Conservation (phyloP, 2,797 vertebrate genomes). For the Diceros bicornis region DNA sequence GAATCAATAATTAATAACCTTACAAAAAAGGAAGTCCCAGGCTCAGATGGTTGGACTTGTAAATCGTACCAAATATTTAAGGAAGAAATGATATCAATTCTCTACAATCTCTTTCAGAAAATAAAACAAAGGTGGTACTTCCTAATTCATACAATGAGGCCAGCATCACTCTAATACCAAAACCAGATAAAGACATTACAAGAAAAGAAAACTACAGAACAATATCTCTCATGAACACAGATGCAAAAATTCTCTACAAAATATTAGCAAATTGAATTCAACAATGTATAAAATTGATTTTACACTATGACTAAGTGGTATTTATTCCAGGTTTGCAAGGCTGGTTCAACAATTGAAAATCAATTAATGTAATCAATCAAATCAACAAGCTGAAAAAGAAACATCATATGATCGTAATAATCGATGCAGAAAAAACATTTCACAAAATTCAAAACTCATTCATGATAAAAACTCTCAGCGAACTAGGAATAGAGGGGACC, state of each 20-base stretch:
- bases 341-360: neutral
- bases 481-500: neutral
- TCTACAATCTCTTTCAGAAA: neutral
- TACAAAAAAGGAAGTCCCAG: neutral
- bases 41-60: neutral
- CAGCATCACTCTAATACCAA: neutral
- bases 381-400: neutral
- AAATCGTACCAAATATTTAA: constrained; percentile 30
- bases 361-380: neutral
- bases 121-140: neutral
- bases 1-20: neutral
- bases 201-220: neutral
- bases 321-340: neutral
- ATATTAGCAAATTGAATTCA: neutral
- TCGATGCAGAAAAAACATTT: neutral
- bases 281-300: neutral
- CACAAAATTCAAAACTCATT: neutral
- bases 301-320: neutral
- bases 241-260: neutral
- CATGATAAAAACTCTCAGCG: neutral
- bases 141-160: neutral
- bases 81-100: neutral
- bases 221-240: neutral
- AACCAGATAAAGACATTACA: neutral
- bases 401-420: neutral